Conservation (phyloP, 2,797 vertebrate genomes). For the Allobates femoralis region DNA sequence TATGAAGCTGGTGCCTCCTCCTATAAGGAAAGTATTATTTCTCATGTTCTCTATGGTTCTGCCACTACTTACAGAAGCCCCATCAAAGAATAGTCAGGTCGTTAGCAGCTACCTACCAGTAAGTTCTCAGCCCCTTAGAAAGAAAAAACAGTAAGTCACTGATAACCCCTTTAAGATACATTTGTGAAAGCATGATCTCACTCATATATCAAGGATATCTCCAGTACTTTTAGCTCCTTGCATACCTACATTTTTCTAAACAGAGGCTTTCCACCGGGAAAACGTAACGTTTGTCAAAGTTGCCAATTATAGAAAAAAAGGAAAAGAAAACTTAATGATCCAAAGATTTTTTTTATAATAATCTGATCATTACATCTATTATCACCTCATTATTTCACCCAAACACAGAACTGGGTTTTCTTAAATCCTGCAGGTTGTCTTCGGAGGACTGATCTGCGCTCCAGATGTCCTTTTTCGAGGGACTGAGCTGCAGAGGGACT, state of each 20-base stretch:
- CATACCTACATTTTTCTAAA: background rate
- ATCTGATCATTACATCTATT: conserved; percentile 21
- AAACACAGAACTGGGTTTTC: conserved; percentile 21
- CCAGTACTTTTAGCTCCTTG: background rate
- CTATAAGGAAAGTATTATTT: no score
- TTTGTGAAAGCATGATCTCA: no score
- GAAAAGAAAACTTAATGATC: conserved; percentile 6
- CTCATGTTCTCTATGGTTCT: no score
- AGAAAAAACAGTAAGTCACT: no score
- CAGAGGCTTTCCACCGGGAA: background rate
- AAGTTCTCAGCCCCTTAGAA: no score
- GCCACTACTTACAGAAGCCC: no score
- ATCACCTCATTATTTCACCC: conserved; percentile 36
- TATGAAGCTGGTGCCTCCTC: no score
- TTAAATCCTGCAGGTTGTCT: conserved; percentile 17
- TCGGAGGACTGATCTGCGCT: conserved; percentile 16
- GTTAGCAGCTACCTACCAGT: no score
- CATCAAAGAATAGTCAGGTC: no score
- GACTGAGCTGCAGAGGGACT: conserved; percentile 40
- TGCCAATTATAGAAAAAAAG: background rate
- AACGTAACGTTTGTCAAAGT: background rate
- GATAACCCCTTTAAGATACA: no score
- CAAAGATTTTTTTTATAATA: background rate
- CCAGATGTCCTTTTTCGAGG: conserved; percentile 45
- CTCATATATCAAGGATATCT: background rate